Evolutionary conservation across 2,888 invertebrate genomes (phyloP).

Genomic region (Drosophila anomalata): DNA sequence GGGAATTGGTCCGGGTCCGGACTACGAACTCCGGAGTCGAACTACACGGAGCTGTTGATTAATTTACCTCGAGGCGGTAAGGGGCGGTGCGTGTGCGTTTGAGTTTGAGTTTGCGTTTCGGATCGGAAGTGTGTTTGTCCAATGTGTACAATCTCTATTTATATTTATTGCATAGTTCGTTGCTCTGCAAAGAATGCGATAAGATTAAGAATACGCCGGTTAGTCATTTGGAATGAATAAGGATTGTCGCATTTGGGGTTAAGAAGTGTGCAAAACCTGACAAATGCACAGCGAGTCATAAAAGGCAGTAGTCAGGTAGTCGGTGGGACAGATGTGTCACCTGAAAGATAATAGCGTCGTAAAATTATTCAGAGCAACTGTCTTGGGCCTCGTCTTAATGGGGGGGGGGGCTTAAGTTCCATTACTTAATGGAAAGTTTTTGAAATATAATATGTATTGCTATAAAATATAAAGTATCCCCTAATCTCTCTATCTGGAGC

Average conservation of each 20-base stretch:
- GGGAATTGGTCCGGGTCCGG: constrained; percentile 58
- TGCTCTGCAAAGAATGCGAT: constrained; percentile 29
- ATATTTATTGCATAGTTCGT: constrained; percentile 40
- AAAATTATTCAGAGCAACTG: constrained; percentile 18
- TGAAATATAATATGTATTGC: not conserved
- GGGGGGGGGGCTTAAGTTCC: not conserved
- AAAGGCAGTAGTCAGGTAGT: constrained; percentile 21
- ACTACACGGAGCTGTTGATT: constrained; percentile 54
- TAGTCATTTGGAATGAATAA: constrained; percentile 36
- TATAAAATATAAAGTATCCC: not conserved
- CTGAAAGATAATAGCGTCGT: constrained; percentile 29
- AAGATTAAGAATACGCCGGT: constrained; percentile 17
- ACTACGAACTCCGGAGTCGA: constrained; percentile 1
- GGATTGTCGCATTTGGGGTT: constrained; percentile 30
- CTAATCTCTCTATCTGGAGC: not conserved
- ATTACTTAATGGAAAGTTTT: not conserved
- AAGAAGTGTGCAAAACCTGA: constrained; percentile 29
- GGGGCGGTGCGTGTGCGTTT: constrained; percentile 24
- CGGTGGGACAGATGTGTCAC: constrained; percentile 36
- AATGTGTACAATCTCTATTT: constrained; percentile 42
- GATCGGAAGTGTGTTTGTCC: constrained; percentile 17
- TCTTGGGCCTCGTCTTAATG: not conserved
- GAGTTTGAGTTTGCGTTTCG: constrained; percentile 10
- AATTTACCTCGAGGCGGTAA: constrained; percentile 49
- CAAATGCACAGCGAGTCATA: constrained; percentile 22